Evolutionary conservation across 2,888 invertebrate species (phyloP).

Genomic region (Drosophila kuntzei): DNA sequence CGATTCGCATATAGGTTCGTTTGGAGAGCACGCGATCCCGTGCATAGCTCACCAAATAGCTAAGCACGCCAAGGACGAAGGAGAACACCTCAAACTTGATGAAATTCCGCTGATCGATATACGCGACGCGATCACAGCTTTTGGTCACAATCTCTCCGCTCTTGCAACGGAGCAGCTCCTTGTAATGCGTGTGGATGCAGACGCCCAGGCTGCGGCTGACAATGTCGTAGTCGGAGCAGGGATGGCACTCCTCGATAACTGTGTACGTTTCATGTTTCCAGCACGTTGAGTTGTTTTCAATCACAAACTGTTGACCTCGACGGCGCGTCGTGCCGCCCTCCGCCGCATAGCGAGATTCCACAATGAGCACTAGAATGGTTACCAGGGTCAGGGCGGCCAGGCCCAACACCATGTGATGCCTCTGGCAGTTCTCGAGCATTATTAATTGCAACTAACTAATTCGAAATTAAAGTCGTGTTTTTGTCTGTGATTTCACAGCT

Average conservation of each 20-base stretch:
- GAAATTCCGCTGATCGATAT: slow-evolving; percentile 93
- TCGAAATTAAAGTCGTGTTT: slow-evolving; percentile 12
- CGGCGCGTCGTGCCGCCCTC: slow-evolving; percentile 62
- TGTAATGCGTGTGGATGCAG: slow-evolving; percentile 93
- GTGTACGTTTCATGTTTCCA: slow-evolving; percentile 90
- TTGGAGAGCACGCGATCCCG: slow-evolving; percentile 80
- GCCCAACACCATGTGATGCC: slow-evolving; percentile 92
- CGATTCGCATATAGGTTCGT: slow-evolving; percentile 81
- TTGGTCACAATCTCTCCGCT: slow-evolving; percentile 92
- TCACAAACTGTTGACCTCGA: slow-evolving; percentile 87
- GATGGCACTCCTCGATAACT: slow-evolving; percentile 91
- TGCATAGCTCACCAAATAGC: slow-evolving; percentile 80
- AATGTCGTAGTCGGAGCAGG: slow-evolving; percentile 94
- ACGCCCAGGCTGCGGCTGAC: slow-evolving; percentile 92
- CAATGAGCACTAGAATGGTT: slow-evolving; percentile 92
- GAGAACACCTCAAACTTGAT: slow-evolving; percentile 82
- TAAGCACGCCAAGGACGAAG: slow-evolving; percentile 78
- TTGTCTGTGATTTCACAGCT: slow-evolving; percentile 16
- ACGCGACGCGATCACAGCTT: slow-evolving; percentile 94
- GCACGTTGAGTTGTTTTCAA: slow-evolving; percentile 92
- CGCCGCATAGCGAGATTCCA: slow-evolving; percentile 89
- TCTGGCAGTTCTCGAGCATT: slow-evolving; percentile 95
- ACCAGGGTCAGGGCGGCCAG: slow-evolving; percentile 91
- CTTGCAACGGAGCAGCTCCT: slow-evolving; percentile 92
- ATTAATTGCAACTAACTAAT: slow-evolving; percentile 7